Percentiles rank a stretch among this genome's conserved stretches.
These are phyloP conservation scores for Rhombomys opimus DNA, from an alignment of 2,113 vertebrate genomes.

Conservation along the genomic window DNA sequence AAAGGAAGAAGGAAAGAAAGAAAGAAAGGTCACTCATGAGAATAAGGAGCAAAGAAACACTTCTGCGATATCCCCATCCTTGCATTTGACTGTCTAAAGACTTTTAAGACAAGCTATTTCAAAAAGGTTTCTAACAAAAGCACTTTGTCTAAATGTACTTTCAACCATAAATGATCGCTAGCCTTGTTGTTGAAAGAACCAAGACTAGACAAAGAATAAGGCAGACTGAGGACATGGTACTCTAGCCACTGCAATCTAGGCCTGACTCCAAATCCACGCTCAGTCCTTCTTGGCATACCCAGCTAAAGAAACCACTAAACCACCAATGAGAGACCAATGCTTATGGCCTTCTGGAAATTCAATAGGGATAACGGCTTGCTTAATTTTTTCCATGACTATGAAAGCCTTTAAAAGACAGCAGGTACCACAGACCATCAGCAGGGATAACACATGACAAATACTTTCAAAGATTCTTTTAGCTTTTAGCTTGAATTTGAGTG, in stretches of 20 bases:
- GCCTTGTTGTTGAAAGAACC: constrained; percentile 11
- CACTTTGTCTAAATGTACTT: constrained; percentile 43
- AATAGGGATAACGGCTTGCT: constrained; percentile 73
- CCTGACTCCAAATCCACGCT: constrained; percentile 60
- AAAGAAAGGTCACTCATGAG: background rate
- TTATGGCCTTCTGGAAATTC: constrained; percentile 80
- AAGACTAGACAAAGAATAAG: background rate
- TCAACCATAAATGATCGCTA: constrained; percentile 29
- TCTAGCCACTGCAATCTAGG: constrained; percentile 54
- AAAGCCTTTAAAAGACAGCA: constrained; percentile 60
- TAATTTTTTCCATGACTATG: constrained; percentile 73
- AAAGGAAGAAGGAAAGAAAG: no score
- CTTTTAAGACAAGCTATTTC: background rate
- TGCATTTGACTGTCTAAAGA: background rate
- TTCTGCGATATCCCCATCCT: background rate
- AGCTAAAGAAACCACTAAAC: constrained; percentile 63
- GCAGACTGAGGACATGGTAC: constrained; percentile 46
- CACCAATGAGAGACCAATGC: constrained; percentile 59
- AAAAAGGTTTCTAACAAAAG: constrained; percentile 44
- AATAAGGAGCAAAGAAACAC: background rate
- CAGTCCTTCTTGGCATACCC: constrained; percentile 62
- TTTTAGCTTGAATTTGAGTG: background rate
- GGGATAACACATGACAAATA: background rate
- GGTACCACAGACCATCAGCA: background rate
- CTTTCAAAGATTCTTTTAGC: background rate